A percentile compares a stretch with the other conserved stretches of the same genome.
Conservation (phyloP, 2,797 vertebrate genomes). For the Oophaga sylvatica region DNA sequence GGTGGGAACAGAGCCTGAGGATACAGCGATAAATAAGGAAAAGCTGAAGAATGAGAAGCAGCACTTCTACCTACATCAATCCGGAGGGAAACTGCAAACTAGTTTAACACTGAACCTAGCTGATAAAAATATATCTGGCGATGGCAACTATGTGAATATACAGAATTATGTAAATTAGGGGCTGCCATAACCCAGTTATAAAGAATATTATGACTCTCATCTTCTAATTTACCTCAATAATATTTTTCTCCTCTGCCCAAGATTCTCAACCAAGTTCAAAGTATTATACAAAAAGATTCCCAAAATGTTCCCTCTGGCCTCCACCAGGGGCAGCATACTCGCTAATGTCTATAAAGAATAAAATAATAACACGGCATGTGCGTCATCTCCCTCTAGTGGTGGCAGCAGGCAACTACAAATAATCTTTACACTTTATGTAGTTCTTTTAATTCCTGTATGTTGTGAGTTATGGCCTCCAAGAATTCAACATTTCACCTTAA, state of each 20-base stretch:
- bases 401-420: too few relatives aligned
- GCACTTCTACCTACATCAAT: neutral
- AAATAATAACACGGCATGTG: too few relatives aligned
- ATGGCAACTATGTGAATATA: neutral
- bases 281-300: too few relatives aligned
- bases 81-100: neutral
- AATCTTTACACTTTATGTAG: too few relatives aligned
- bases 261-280: neutral
- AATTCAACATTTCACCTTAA: too few relatives aligned
- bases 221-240: neutral
- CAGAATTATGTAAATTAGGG: neutral
- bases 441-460: too few relatives aligned
- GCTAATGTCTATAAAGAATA: too few relatives aligned
- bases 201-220: neutral
- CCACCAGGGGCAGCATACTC: too few relatives aligned
- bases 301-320: too few relatives aligned
- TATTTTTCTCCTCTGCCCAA: neutral
- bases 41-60: constrained; percentile 19
- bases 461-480: too few relatives aligned
- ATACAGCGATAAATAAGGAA: constrained; percentile 48
- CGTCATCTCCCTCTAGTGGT: too few relatives aligned
- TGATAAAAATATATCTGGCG: neutral
- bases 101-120: neutral
- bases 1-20: constrained; percentile 55
- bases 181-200: neutral